Evolutionary conservation across 2,113 vertebrate species (phyloP).

Genomic region (Pogonocichla stellata): DNA sequence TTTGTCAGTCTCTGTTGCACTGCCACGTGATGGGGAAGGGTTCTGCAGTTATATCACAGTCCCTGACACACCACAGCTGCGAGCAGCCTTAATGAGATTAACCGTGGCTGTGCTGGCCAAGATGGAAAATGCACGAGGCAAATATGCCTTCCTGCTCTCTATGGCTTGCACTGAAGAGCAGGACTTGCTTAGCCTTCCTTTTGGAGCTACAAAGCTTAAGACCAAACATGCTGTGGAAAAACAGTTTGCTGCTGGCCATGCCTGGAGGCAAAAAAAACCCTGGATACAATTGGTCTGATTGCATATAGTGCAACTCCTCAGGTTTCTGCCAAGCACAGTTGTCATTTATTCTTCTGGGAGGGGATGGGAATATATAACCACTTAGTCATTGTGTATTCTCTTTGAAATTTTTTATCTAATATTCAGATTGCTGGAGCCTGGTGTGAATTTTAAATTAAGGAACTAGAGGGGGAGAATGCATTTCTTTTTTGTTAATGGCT

Average conservation of each 20-base stretch:
- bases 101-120: neutral
- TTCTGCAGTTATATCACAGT: neutral
- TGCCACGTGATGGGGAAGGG: neutral
- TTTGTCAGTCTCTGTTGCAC: neutral
- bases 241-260: neutral
- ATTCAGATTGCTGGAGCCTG: constrained; percentile 43
- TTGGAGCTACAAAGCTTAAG: neutral
- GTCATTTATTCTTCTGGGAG: constrained; percentile 39
- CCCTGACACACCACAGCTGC: neutral
- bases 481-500: constrained; percentile 61
- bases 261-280: neutral
- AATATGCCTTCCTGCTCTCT: neutral
- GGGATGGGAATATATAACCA: neutral
- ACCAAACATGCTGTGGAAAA: neutral
- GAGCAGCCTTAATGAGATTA: neutral
- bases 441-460: constrained; percentile 47
- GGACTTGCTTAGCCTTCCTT: neutral
- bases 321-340: neutral
- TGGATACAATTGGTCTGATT: neutral
- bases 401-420: constrained; percentile 11
- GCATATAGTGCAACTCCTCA: neutral
- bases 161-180: neutral
- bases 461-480: constrained; percentile 8
- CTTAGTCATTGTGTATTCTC: constrained; percentile 18
- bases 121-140: neutral